Evolutionary conservation across 2,888 invertebrate species (phyloP).

Genomic region (Agrotis clavis): DNA sequence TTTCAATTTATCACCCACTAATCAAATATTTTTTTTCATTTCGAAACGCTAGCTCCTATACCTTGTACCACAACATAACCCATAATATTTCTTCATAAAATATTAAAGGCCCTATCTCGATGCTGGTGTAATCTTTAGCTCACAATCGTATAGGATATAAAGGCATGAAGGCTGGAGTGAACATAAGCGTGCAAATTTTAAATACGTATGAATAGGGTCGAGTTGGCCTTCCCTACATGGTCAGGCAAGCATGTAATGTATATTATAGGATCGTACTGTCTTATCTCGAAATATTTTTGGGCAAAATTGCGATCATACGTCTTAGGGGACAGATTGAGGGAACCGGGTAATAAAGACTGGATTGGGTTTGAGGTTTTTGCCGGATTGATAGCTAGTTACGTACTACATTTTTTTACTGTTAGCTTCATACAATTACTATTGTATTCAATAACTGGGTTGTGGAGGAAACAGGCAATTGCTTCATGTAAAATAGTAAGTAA

Average conservation of each 20-base stretch:
- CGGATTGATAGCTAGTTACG: neutral
- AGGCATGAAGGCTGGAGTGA: constrained; percentile 63
- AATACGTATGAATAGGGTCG: constrained; percentile 60
- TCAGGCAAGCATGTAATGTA: constrained; percentile 43
- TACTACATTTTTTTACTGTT: neutral
- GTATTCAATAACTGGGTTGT: too few relatives aligned
- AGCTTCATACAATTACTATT: too few relatives aligned
- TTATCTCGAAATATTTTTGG: constrained; percentile 46
- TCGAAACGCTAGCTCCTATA: neutral
- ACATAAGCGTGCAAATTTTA: constrained; percentile 70
- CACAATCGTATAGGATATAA: constrained; percentile 81
- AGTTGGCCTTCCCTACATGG: constrained; percentile 46
- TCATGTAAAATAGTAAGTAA: too few relatives aligned
- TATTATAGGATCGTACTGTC: constrained; percentile 33
- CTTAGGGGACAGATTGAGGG: constrained; percentile 27
- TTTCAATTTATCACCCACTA: too few relatives aligned
- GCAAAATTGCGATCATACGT: constrained; percentile 31
- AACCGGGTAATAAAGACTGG: constrained; percentile 35
- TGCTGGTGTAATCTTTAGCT: constrained; percentile 79
- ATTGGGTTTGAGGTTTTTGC: constrained; percentile 20
- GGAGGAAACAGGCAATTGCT: too few relatives aligned
- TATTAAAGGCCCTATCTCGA: constrained; percentile 83
- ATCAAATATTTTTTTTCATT: too few relatives aligned
- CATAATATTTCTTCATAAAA: constrained; percentile 87
- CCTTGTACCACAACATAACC: constrained; percentile 59